These are phyloP conservation scores for Melitaea cinxia DNA, from an alignment of 1,140 invertebrate species.

Conservation along the genomic window DNA sequence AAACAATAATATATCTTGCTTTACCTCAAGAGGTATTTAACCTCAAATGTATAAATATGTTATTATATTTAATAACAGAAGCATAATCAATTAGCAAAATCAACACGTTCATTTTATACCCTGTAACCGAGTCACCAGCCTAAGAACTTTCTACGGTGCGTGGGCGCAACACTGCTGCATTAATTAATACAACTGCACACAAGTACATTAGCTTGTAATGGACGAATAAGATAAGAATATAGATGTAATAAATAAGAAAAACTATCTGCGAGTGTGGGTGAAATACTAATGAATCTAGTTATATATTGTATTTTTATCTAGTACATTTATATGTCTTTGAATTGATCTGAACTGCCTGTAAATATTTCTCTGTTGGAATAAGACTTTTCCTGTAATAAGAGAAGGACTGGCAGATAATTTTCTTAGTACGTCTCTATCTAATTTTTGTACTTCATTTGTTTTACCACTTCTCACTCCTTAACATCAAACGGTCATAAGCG, in stretches of 20 bases:
- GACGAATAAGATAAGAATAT: conserved; percentile 21
- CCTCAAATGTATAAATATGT: not conserved
- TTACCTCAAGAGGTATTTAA: not conserved
- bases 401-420: no score
- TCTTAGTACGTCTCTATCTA: no score
- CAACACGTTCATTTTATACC: conserved; percentile 31
- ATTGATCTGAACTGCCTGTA: not conserved
- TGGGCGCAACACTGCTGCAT: conserved; percentile 53
- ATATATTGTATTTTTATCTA: not conserved
- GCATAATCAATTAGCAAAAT: conserved; percentile 37
- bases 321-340: not conserved
- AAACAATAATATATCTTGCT: no score
- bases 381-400: no score
- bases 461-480: no score
- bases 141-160: conserved; percentile 59
- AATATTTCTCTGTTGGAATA: not conserved
- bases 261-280: conserved; percentile 3
- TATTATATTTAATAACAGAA: conserved; percentile 27
- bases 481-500: no score
- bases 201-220: conserved; percentile 36
- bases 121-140: conserved; percentile 12
- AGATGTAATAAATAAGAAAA: conserved; percentile 6
- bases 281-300: not conserved
- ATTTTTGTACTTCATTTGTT: no score
- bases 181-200: conserved; percentile 64